Evolutionary conservation across 2,113 vertebrate genomes (phyloP), one percentile per base, ranked within the genome.

Genomic region (Philantomba maxwellii): DNA sequence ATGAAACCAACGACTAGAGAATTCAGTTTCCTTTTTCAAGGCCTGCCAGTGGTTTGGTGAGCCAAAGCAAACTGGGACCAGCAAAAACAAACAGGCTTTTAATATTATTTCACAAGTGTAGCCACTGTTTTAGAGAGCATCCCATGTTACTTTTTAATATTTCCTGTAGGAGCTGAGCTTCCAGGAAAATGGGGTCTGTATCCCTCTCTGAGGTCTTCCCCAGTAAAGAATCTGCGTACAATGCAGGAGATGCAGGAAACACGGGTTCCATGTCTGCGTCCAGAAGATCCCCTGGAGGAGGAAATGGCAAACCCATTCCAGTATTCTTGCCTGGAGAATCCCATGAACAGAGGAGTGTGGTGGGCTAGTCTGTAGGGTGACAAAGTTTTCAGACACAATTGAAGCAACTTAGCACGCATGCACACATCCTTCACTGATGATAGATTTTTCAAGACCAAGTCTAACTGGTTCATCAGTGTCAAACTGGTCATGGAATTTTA

Each of bases 71-170:
- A 45, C 23, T 47, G 49, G 39, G 43, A 77, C 39, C n/a, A 70
- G 33, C 78, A 57, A 94, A 96, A 87, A 25, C 36, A 85, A 95
- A 80, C 33, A 85, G 25, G 39, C 39, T 91, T 96, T 89, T 92
- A 81, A 70, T 81, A 95, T 94, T 92, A 77, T 73, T 90, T 92
- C 58, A 87, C 25, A 93, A 96, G 25, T 53, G n/a, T 55, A 86
- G 51, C 55, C 17, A 64, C 77, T 89, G n/a, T 62, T 64, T 90
- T 53, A 77, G 51, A 49, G 43, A 92, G 17, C 53, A 87, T 57
- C n/a, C 12, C 12, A 6, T 53, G 21, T 55, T 92, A n/a, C 82
- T 39, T 36, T 77, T 92, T 36, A 39, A 64, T 43, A 33, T 25
- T 96, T 94, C 45, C 23, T 84, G 2, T 3, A 88, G 51, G 26